Percentiles rank a stretch among this genome's conserved stretches.
These are phyloP conservation scores for Zosterops borbonicus DNA, from an alignment of 2,113 vertebrate genomes.

Conservation along the genomic window DNA sequence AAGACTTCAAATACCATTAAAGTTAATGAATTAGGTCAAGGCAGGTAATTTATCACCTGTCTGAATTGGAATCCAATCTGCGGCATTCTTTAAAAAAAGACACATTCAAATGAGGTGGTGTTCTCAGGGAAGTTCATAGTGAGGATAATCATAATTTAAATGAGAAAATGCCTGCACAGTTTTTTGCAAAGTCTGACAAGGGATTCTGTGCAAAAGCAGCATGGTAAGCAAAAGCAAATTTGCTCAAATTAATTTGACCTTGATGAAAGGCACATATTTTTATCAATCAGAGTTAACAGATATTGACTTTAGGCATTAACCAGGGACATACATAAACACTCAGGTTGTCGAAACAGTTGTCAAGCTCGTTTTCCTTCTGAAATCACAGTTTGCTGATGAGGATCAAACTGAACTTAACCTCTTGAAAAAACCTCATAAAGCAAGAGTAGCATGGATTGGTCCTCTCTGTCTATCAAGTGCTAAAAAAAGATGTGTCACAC, in stretches of 20 bases:
- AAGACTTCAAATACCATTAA: constrained; percentile 45
- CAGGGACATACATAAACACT: constrained; percentile 29
- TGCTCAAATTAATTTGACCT: constrained; percentile 63
- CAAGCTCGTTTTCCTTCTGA: constrained; percentile 43
- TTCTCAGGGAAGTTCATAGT: background rate
- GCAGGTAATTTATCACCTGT: constrained; percentile 37
- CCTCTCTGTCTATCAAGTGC: background rate
- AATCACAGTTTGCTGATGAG: constrained; percentile 40
- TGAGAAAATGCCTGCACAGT: constrained; percentile 14
- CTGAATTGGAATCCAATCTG: constrained; percentile 34
- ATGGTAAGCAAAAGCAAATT: constrained; percentile 53
- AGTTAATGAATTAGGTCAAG: constrained; percentile 62
- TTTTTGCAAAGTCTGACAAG: constrained; percentile 13
- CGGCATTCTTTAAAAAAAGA: background rate
- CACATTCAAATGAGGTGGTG: background rate
- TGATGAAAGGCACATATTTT: constrained; percentile 61
- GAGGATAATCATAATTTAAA: constrained; percentile 17
- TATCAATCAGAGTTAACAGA: constrained; percentile 60
- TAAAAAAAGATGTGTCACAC: background rate
- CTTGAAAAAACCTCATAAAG: background rate
- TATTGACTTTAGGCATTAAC: constrained; percentile 59
- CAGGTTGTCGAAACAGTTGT: constrained; percentile 54
- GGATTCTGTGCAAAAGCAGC: background rate
- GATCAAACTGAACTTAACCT: constrained; percentile 22
- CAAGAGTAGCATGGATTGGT: background rate